phyloP scores from a whole-genome alignment of 2,888 invertebrate species.

The Drosophila neonasuta region DNA sequence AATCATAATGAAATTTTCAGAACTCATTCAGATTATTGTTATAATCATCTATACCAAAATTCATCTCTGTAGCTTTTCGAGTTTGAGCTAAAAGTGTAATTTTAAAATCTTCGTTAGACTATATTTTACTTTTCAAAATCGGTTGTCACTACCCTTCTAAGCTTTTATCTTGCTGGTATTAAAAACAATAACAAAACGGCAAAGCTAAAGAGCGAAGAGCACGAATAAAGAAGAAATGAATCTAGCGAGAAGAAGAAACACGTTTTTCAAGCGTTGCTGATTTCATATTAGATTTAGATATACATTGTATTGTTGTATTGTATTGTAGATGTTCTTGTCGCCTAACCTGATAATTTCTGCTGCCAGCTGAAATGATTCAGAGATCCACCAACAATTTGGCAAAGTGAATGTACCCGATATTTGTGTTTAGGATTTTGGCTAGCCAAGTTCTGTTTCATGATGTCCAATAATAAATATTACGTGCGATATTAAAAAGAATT shows the following conservation, averaged over 20 bases:
- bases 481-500: slow-evolving; percentile 13
- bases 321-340: slow-evolving; percentile 8
- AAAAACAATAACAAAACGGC: slow-evolving; percentile 15
- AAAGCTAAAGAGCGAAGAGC: slow-evolving; percentile 20
- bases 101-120: too few species aligned
- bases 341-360: slow-evolving; percentile 46
- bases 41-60: too few species aligned
- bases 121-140: too few species aligned
- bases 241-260: slow-evolving; percentile 44
- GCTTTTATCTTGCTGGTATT: neutral
- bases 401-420: slow-evolving; percentile 61
- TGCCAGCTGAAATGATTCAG: slow-evolving; percentile 59
- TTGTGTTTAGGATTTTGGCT: slow-evolving; percentile 6
- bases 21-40: too few species aligned
- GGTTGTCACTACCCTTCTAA: neutral
- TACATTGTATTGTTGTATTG: neutral
- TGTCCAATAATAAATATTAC: slow-evolving; percentile 62
- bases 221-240: slow-evolving; percentile 1
- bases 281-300: slow-evolving; percentile 49
- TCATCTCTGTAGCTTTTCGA: too few species aligned
- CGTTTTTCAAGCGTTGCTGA: slow-evolving; percentile 59
- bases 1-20: too few species aligned
- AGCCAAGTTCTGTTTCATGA: slow-evolving; percentile 46
- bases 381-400: slow-evolving; percentile 34
- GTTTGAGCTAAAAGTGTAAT: too few species aligned